These are phyloP conservation scores for Notarius lentiginosus DNA, from an alignment of 2,113 vertebrate species.

Conservation along the genomic window DNA sequence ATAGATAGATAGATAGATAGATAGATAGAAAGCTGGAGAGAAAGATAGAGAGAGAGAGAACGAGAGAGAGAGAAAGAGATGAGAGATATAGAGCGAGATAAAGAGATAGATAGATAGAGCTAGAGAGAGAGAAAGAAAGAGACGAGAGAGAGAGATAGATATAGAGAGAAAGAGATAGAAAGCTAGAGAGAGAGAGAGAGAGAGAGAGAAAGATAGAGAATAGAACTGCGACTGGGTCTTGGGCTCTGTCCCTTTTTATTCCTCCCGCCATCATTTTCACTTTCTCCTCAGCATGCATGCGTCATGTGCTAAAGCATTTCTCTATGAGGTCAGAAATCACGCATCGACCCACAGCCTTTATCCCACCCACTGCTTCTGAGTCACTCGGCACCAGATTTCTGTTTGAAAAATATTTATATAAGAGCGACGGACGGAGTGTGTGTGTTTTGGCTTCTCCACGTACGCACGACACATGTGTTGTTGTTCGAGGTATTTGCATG, in stretches of 20 bases:
- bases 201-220: background rate
- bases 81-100: no score
- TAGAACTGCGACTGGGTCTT: constrained; percentile 53
- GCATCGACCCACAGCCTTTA: constrained; percentile 22
- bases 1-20: no score
- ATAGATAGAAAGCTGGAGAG: no score
- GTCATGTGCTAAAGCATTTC: constrained; percentile 14
- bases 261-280: constrained; percentile 6
- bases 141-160: no score
- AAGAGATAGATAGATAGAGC: no score
- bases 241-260: constrained; percentile 52
- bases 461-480: constrained; percentile 2
- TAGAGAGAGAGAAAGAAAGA: no score
- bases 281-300: constrained; percentile 11
- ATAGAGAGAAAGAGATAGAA: no score
- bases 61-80: no score
- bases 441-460: constrained; percentile 58
- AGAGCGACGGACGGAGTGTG: background rate
- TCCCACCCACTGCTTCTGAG: constrained; percentile 22
- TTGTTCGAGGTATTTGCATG: constrained; percentile 34
- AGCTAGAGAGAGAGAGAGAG: background rate
- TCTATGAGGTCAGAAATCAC: constrained; percentile 39
- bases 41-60: no score
- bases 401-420: constrained; percentile 4
- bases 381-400: constrained; percentile 28